Conservation (phyloP, 2,888 invertebrate genomes). For the Sarcophaga variegata region DNA sequence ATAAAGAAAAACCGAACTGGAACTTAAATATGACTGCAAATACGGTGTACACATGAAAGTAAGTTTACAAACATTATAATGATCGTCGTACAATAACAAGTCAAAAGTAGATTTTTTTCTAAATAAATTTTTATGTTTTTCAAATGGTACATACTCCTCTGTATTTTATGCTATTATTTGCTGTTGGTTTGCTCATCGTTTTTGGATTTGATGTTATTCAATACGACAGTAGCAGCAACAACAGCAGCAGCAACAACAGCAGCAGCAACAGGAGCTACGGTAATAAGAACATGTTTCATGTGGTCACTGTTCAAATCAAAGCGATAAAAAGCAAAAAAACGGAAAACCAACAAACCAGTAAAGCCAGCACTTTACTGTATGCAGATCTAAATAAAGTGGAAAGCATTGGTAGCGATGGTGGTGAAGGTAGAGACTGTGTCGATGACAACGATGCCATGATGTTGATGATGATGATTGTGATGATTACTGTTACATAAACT, state of each 20-base stretch:
- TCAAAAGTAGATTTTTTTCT: not conserved
- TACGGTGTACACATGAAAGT: constrained; percentile 2
- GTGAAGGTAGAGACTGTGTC: not conserved
- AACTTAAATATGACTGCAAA: constrained; percentile 7
- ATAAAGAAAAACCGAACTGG: not conserved
- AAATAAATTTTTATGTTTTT: not conserved
- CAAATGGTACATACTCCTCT: not conserved
- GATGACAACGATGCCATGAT: constrained; percentile 13
- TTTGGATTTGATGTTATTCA: not conserved
- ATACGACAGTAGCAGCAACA: not conserved
- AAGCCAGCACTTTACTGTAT: constrained; percentile 46
- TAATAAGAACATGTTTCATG: constrained; percentile 10
- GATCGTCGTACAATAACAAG: constrained; percentile 21
- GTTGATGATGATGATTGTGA: constrained; percentile 13
- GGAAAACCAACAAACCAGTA: constrained; percentile 41
- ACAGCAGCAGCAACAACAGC: not conserved
- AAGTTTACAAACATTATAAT: constrained; percentile 10
- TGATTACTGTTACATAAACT: constrained; percentile 33
- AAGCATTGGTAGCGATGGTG: constrained; percentile 3
- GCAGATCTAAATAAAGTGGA: constrained; percentile 23
- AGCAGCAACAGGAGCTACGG: not conserved
- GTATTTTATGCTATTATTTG: not conserved
- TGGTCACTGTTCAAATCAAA: constrained; percentile 37
- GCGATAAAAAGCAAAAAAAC: not conserved
- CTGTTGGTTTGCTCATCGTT: constrained; percentile 14